Evolutionary conservation across 1,140 invertebrate genomes (phyloP), one percentile per base, ranked within the genome.

Genomic region (Nymphalis io): DNA sequence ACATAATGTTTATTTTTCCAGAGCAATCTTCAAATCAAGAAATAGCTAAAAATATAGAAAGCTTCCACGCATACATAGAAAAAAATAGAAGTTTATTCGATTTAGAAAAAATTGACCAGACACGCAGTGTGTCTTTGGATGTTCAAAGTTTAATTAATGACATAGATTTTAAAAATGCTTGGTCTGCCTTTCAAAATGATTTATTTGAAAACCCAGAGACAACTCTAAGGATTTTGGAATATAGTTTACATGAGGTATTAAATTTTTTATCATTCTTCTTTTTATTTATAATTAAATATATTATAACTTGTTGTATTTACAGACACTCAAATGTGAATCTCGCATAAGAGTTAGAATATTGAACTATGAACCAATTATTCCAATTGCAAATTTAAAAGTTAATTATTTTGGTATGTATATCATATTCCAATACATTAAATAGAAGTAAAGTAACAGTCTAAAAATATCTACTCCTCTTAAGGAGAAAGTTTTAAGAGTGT

Each of bases 361-460:
- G 27, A 96, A 97, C 89, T 94, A 94, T 90, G 92, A 94, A 72
- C 94, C 95, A 51, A 79, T 95, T 10, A 90, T 95, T 58, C 93
- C 93, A 51, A 87, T 97, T 20, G 95, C 95, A 87, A 93, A 95
- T 86, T 89, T 98, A 38, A 97, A 96, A 93, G 94, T 96, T 6
- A 95, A 95, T 84, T 95, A 93, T 84, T 96, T 95, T 93, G 96
- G 96, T 96, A 93, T 87, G 82, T 75, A 72, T 64, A 33, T 39
- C 1, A 12, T 20, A 53, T 21, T 27, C 5, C 5, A 33, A 33
- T 27, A 33, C 10, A 33, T 33, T 27, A 4, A 33, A 8, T 33
- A 8, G 10, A 33, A 33, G 6, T 8, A 4, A 33, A 0, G 1
- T 8, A 33, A 33, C 6, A 33, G 5, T 4, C 27, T 8, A 8